A percentile compares a stretch with the other conserved stretches of the same genome.
These are phyloP conservation scores for Sialis fuliginosa DNA, from an alignment of 2,888 invertebrate genomes.

Conservation along the genomic window DNA sequence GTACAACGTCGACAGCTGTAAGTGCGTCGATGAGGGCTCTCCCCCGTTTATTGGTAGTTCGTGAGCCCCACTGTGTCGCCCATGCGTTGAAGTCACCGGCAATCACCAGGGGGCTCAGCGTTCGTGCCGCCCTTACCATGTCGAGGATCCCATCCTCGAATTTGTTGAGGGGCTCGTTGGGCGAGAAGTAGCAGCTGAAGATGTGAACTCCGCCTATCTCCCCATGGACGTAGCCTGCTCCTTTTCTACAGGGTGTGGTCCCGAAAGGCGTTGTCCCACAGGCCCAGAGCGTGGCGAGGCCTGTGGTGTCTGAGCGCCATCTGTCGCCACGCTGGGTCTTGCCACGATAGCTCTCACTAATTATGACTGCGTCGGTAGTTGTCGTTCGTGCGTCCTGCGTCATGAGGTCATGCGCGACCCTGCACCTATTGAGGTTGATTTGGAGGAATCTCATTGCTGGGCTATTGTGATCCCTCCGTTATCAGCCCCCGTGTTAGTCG, in stretches of 20 bases:
- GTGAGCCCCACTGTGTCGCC: background rate
- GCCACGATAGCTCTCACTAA: background rate
- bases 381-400: background rate
- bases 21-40: background rate
- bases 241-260: background rate
- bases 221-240: background rate
- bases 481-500: background rate
- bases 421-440: background rate
- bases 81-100: background rate
- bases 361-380: background rate
- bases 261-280: background rate
- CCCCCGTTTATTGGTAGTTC: background rate
- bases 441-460: background rate
- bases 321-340: background rate
- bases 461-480: too few relatives aligned
- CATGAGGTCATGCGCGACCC: background rate
- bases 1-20: background rate
- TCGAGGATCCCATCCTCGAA: too few relatives aligned
- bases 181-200: background rate
- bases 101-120: background rate
- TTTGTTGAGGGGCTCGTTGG: too few relatives aligned
- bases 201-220: background rate
- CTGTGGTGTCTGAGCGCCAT: background rate
- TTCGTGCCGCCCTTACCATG: background rate
- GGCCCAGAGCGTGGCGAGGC: background rate